These are phyloP conservation scores for Thalassoma bifasciatum DNA, from an alignment of 2,113 vertebrate species.

Conservation along the genomic window DNA sequence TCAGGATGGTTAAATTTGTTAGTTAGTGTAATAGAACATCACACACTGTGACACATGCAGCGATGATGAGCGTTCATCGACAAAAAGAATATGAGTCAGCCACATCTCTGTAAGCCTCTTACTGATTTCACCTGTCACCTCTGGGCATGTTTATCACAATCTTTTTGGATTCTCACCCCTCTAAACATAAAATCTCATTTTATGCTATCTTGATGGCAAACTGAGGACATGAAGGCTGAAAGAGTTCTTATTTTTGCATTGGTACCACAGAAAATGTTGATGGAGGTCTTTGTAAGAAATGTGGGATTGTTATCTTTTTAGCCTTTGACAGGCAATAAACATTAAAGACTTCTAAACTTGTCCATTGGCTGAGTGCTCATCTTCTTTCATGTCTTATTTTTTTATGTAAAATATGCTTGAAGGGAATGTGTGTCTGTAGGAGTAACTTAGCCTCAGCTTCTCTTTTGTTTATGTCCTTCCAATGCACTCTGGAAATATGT, in stretches of 20 bases:
- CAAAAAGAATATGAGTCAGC: not conserved
- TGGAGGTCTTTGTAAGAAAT: not conserved
- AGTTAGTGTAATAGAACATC: no score
- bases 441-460: constrained; percentile 28
- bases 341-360: constrained; percentile 2
- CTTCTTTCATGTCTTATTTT: constrained; percentile 12
- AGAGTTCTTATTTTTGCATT: not conserved
- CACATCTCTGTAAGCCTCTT: constrained; percentile 11
- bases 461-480: constrained; percentile 28
- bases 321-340: constrained; percentile 11
- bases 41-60: no score
- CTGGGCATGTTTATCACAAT: constrained; percentile 18
- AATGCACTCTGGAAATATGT: constrained; percentile 26
- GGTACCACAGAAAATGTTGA: not conserved
- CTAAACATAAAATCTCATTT: not conserved
- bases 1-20: no score
- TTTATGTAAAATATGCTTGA: not conserved
- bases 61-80: not conserved
- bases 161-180: not conserved
- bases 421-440: constrained; percentile 7
- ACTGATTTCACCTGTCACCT: not conserved
- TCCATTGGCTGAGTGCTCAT: constrained; percentile 17
- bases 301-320: not conserved
- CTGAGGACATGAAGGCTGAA: not conserved
- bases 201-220: not conserved